Conservation (phyloP, 1,140 invertebrate genomes). For the Brachionus rubens region DNA sequence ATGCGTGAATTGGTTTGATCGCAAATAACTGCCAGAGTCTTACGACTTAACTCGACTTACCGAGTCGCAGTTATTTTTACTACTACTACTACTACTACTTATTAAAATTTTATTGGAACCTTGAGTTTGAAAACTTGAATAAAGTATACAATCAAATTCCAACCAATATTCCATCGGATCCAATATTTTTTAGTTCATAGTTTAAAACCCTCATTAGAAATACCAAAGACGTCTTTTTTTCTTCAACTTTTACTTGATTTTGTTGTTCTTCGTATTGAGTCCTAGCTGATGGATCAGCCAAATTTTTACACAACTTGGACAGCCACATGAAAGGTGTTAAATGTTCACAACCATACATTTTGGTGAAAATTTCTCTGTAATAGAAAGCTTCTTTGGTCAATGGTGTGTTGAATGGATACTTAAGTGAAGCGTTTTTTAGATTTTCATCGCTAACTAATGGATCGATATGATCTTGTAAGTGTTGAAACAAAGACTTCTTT, state of each 20-base stretch:
- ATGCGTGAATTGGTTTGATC: too few relatives aligned
- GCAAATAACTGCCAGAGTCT: too few relatives aligned
- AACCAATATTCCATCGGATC: too few relatives aligned
- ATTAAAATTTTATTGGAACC: too few relatives aligned
- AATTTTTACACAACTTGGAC: constrained; percentile 70
- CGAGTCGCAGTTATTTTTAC: too few relatives aligned
- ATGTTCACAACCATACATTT: constrained; percentile 64
- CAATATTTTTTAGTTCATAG: too few relatives aligned
- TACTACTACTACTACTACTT: too few relatives aligned
- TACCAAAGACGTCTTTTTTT: too few relatives aligned
- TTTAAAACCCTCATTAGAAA: too few relatives aligned
- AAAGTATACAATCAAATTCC: too few relatives aligned
- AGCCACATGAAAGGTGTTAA: constrained; percentile 76
- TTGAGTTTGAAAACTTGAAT: too few relatives aligned
- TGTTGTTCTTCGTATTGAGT: constrained; percentile 55
- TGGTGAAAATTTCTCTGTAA: constrained; percentile 70
- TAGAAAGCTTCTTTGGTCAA: constrained; percentile 78
- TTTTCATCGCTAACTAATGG: constrained; percentile 65
- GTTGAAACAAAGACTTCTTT: constrained; percentile 73
- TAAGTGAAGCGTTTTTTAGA: constrained; percentile 62
- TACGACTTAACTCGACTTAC: too few relatives aligned
- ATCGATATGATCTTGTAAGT: constrained; percentile 72
- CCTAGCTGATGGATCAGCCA: constrained; percentile 74
- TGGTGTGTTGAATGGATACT: constrained; percentile 71
- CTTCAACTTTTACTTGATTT: neutral